Base-by-base conservation (phyloP, 1,140 invertebrate genomes). In the Schlechtendalia chinensis region DNA sequence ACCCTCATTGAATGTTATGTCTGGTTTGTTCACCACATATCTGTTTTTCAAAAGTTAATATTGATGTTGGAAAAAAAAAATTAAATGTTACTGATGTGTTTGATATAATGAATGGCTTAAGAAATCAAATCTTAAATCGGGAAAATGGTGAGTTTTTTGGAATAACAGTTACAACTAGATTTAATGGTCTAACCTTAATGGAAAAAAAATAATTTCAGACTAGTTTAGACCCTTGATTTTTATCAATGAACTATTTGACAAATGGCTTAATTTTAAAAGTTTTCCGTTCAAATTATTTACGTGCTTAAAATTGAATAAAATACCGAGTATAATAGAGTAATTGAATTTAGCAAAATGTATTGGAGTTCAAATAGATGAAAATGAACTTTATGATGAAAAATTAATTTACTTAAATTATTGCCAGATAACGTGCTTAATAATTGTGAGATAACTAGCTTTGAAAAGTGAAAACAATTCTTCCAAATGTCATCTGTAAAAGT, bases 21-120 rank as follows among this genome's bases (percentile, higher is more conserved):
- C 27, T 59, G 56, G 56, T 59, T 59, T 59, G 65, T 69, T 39
- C 65, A 69, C n/a, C 32, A 69, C 22, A 22, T 69, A 16, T 45
- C 65, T 22, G n/a, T 69, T 45, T 69, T 69, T 45, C 19, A 45
- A 39, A 69, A 69, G 39, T 39, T 39, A 19, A 39, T 69, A 39
- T 39, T 45, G 39, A 69, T 11, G 24, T 16, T 69, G n/a, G 29
- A 69, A 69, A 69, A 69, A 45, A 69, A 14, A 69, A 69, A 19
- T 69, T 69, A 39, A 69, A 50, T 32, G 29, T 22, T 50, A 29
- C 45, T n/a, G 45, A 39, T 39, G 17, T 69, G 6, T 69, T 39
- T 69, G 65, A 39, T 45, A 12, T 50, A n/a, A 69, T 69, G 22
- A 19, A 22, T 1, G 19, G 29, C 32, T 67, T 67, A 32, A 29